Base-by-base conservation (phyloP, 2,113 vertebrate genomes). In the Clinocottus analis region DNA sequence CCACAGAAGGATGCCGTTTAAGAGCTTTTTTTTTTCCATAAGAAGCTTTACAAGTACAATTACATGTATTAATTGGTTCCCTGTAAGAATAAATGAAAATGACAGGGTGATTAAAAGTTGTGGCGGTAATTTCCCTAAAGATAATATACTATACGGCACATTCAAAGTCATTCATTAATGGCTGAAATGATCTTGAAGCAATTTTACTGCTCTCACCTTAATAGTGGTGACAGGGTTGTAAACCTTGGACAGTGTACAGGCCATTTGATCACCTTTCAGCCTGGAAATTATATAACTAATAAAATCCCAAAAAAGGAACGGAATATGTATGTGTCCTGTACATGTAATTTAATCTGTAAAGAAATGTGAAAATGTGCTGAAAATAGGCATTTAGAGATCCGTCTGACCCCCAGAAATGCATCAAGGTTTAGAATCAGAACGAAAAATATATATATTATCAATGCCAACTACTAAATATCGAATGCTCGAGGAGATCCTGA, bases 31-130 rank as follows among this genome's bases (percentile, higher is more conserved):
- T 83, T 77, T 90, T 89, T 85, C 89, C 89, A 92, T 92, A 75
- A 71, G 74, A 84, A 66, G 66, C 84, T 90, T 89, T 86, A 91
- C 85, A 86, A 89, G 85, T 62, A 84, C 85, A 89, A 88, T 92
- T 92, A 91, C 88, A 91, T 83, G 65, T 89, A 89, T 89, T 92
- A 92, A 93, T 91, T 90, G 89, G 51, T 81, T 92, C 83, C 56
- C 77, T 83, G 71, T 69, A 70, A 56, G 79, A 83, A 87, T 87
- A 80, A 90, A 91, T 89, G 85, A 90, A 63, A 88, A 84, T 82
- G 85, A 86, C 78, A 81, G 73, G 55, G 58, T 87, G 68, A 92
- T 91, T 93, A 88, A 89, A 93, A 78, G 41, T 33, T 64, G 55
- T 63, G 13, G 53, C 77, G 56, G 79, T 89, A 80, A 88, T 91